Conservation (phyloP, 2,797 vertebrate species). For the Hoplostethus mediterraneus region DNA sequence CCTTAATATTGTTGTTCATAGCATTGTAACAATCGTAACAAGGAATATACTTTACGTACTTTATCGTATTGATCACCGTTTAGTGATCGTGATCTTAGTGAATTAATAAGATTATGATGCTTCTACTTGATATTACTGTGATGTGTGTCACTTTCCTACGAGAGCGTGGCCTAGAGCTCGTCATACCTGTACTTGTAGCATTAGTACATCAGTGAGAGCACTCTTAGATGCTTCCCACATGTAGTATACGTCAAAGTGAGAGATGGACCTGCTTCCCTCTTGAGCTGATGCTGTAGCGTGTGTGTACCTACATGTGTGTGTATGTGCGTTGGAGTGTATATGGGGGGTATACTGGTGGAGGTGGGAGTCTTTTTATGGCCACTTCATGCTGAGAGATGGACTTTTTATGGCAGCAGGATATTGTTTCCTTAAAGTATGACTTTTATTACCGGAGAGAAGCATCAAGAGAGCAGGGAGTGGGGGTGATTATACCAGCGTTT, state of each 20-base stretch:
- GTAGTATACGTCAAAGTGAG: constrained; percentile 71
- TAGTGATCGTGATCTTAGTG: constrained; percentile 43
- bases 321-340: constrained; percentile 58
- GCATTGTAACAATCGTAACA: constrained; percentile 53
- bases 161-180: constrained; percentile 37
- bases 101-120: constrained; percentile 45
- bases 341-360: constrained; percentile 63
- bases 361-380: constrained; percentile 76
- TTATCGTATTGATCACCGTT: constrained; percentile 19
- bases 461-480: constrained; percentile 69
- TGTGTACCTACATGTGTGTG: constrained; percentile 50
- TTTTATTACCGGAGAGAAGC: constrained; percentile 79
- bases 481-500: constrained; percentile 75
- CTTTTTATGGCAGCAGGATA: constrained; percentile 80
- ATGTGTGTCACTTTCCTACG: constrained; percentile 53
- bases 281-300: constrained; percentile 56
- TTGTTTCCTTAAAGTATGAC: constrained; percentile 81
- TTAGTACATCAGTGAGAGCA: constrained; percentile 45
- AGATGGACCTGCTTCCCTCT: constrained; percentile 69
- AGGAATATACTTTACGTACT: constrained; percentile 19
- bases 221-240: constrained; percentile 73
- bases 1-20: constrained; percentile 33
- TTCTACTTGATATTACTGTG: constrained; percentile 38
- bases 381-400: constrained; percentile 75
- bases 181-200: constrained; percentile 34